Evolutionary conservation across 92 coral and sea anemone genomes (phyloP).

Genomic region (Bergia puertoricense): DNA sequence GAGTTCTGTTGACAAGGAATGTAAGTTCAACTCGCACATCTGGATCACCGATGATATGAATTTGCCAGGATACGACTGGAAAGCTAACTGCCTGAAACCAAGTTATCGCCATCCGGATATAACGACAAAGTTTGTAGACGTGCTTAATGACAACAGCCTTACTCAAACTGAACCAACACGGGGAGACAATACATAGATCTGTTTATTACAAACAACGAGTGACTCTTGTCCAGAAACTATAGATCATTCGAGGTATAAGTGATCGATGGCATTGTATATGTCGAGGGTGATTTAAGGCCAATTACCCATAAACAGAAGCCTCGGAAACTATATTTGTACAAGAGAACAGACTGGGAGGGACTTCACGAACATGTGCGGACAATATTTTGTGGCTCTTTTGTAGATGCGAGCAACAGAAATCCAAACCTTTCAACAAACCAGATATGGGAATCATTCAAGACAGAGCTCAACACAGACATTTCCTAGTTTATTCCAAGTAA

Average conservation of each 20-base stretch:
- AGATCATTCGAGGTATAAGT: neutral
- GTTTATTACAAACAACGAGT: neutral
- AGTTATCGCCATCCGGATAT: neutral
- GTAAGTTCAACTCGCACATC: too few relatives aligned
- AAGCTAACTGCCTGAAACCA: too few relatives aligned
- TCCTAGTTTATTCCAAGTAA: conserved; percentile 20
- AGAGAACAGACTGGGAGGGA: conserved; percentile 16
- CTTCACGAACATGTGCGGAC: neutral
- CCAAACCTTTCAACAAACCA: neutral
- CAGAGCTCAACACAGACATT: neutral
- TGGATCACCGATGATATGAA: too few relatives aligned
- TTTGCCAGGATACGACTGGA: too few relatives aligned
- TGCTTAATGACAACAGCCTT: conserved; percentile 19
- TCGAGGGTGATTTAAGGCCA: conserved; percentile 9
- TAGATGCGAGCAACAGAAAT: neutral
- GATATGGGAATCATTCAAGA: conserved; percentile 13
- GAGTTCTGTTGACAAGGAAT: too few relatives aligned
- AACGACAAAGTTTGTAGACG: conserved; percentile 18
- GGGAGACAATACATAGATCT: neutral
- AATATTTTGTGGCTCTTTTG: neutral
- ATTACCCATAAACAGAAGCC: conserved; percentile 14
- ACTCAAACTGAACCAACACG: conserved; percentile 40
- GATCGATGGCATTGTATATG: neutral
- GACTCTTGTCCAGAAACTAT: neutral
- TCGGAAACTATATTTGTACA: neutral